Base-by-base conservation (phyloP, 2,797 vertebrate genomes). In the Girardinus metallicus region DNA sequence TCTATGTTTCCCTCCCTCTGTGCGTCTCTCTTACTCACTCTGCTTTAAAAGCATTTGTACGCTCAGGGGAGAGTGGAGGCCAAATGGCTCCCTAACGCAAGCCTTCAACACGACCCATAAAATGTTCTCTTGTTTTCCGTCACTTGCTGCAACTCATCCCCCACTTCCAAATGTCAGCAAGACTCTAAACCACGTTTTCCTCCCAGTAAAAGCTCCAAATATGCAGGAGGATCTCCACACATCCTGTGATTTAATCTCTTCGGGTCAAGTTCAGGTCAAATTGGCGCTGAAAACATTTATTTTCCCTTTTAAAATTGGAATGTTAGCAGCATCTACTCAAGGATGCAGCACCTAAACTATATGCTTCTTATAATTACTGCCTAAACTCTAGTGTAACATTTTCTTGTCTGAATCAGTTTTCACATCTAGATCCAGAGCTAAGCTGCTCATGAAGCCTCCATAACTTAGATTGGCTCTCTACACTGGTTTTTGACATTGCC, bases 21-120 rank as follows among this genome's bases (percentile, higher is more conserved):
- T 74, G 36, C 36, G 41, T 79, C 36, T 60, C 29, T 77, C 46
- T n/a, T 68, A 34, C 53, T 49, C 76, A 12, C 78, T 81, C 26
- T 83, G 71, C 77, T 83, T 83, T 91, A 88, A 94, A 93, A 93
- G 91, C 89, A 80, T 92, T 88, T 88, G 72, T 78, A 82, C 78
- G 84, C 91, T 91, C 91, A 78, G 72, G 89, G 88, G 89, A 88
- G 79, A 76, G 60, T 83, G 73, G 78, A 84, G 76, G 80, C 84
- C 87, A 85, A 92, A 91, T 90, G 85, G 77, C 62, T 88, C 78
- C 83, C 85, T 78, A 68, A 83, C 81, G 78, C 82, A 73, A 82
- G 83, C 83, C 79, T 87, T 80, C 86, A 87, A 80, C 81, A 79
- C 71, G 51, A 75, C 73, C 78, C 77, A 83, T 89, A 82, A 89